Percentiles rank a stretch among this genome's conserved stretches.
phyloP scores from a whole-genome alignment of 92 coral and sea anemone species.

The Phenganax marumi region DNA sequence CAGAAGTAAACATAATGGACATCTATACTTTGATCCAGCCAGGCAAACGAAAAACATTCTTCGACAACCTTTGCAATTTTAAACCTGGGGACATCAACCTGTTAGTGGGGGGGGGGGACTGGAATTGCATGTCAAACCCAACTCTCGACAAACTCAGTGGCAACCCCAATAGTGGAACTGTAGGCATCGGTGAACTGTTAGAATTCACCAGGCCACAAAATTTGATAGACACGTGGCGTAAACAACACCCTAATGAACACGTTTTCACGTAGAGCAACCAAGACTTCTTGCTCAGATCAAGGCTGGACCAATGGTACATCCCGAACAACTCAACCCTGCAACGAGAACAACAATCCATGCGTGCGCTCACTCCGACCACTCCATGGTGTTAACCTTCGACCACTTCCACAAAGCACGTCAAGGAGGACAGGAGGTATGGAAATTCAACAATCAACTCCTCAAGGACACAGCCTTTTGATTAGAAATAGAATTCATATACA shows the following conservation, averaged over 20 bases:
- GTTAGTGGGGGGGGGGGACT: constrained; percentile 44
- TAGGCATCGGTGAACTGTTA: not conserved
- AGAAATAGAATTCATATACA: not conserved
- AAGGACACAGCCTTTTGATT: not conserved
- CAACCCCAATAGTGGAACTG: not conserved
- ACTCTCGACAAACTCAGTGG: constrained; percentile 43
- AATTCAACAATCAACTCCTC: not conserved
- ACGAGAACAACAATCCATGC: not conserved
- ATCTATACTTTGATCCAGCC: constrained; percentile 35
- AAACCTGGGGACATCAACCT: not conserved
- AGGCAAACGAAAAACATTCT: constrained; percentile 18
- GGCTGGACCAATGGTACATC: constrained; percentile 37
- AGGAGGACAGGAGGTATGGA: constrained; percentile 1
- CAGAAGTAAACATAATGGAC: constrained; percentile 33
- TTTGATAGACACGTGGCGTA: constrained; percentile 41
- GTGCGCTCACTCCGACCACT: constrained; percentile 49
- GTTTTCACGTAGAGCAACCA: constrained; percentile 39
- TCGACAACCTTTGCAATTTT: constrained; percentile 11
- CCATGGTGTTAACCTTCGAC: not conserved
- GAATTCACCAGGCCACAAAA: not conserved
- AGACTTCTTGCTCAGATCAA: not conserved
- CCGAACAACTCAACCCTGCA: not conserved
- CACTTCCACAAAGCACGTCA: too few relatives aligned
- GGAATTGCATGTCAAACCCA: constrained; percentile 29
- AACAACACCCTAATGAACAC: not conserved